Base-by-base conservation (phyloP, 2,888 invertebrate genomes). In the Nephrocerus scutellatus region DNA sequence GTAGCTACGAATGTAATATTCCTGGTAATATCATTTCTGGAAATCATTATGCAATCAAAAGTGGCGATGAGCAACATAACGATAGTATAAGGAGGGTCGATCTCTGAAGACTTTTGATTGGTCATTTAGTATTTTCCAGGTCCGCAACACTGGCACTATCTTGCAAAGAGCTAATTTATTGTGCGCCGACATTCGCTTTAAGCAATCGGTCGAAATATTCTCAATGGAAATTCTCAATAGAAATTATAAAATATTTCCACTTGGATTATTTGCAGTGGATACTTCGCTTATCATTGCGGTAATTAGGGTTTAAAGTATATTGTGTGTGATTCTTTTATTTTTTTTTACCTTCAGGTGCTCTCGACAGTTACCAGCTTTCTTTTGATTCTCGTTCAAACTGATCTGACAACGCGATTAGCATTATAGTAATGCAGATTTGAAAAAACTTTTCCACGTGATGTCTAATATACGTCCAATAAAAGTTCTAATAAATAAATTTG, bases 341-440 rank as follows among this genome's bases (percentile, higher is more conserved):
- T 18, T 10, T 26, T 39, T 8, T 21, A n/a, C 20, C 50, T 51
- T 23, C 32, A 59, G 59, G 49, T 60, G 1, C 43, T 67, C 3
- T 55, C 66, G 2, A 52, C 63, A 4, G 59, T 58, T 3, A 55
- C 60, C 6, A 62, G 58, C 14, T 63, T 65, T 36, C 46, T 60
- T n/a, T 35, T 68, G 4, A 63, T 66, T 29, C 48, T 68, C 4
- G 56, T 68, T 24, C 66, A 66, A 52, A 49, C 55, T 16, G 68
- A 68, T 51, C 47, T 68, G 23, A 55, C 60, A 2, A 51, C 54
- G 12, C 52, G 67, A 8, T 62, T 64, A 20, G 47, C 62, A 7
- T 46, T 62, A 0, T 59, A 58, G 34, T 60, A 52, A 44, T 14
- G 10, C 15, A 16, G 18, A 21, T 23, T 5, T 22, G 33, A 29